Evolutionary conservation across 2,888 invertebrate genomes (phyloP), one percentile per base, ranked within the genome.

Genomic region (Drosophila anomalata): DNA sequence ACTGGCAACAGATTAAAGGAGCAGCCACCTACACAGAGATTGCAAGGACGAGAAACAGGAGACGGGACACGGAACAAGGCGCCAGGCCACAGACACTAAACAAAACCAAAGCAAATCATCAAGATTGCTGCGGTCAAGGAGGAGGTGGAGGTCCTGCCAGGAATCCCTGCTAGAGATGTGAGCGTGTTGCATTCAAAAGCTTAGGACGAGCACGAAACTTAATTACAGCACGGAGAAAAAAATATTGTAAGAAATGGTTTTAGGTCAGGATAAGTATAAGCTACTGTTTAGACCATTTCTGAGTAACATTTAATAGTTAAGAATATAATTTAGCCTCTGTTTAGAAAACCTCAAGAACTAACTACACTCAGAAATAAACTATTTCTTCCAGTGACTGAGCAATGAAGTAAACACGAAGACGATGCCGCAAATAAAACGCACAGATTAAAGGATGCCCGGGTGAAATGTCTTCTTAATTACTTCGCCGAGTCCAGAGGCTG

Each of bases 401-500:
- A 72, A 76, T 67, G 68, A 54, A 70, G 76, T 73, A 73, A 78
- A 76, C 74, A 80, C 73, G 61, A 51, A 76, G 56, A 53, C 62
- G 67, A 73, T 61, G 74, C 77, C 73, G 76, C 76, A 82, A 79
- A 82, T 86, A 82, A 87, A 80, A 84, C 87, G 87, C 85, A 88
- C 79, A 89, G 85, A 89, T 89, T 88, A 89, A 89, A 89, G 86
- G 88, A 89, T 86, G 79, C 88, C 88, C 87, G 78, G 76, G 77
- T 80, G 76, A 89, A 89, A 89, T 87, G 87, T 88, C 82, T 84
- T 88, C 89, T 89, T 89, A 89, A 89, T 89, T 89, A 89, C 88
- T 87, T 82, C 70, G 83, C 86, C 77, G 77, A 80, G 80, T 84
- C 78, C 76, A 73, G 60, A 58, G 59, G 61, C 56, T 36, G 53